Conservation (phyloP, 2,113 vertebrate genomes). For the Coptodon rendalli region DNA sequence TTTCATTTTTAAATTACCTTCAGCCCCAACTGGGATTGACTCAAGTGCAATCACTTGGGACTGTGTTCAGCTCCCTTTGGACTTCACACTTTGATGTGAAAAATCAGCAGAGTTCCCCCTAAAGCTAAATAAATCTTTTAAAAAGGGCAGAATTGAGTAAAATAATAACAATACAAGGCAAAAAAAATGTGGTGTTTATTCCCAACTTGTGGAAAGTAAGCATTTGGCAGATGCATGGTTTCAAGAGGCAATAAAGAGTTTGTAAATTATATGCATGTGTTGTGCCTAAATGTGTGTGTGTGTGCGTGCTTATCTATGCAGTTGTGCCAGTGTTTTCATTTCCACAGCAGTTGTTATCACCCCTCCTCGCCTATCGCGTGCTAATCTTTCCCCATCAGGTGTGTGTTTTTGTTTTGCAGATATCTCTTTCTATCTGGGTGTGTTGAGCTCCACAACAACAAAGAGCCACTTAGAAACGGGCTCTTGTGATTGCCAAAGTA, state of each 20-base stretch:
- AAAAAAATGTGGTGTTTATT: neutral
- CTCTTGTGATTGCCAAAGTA: neutral
- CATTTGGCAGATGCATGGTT: neutral
- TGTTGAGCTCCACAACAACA: conserved; percentile 12
- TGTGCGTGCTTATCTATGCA: neutral
- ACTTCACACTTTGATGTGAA: neutral
- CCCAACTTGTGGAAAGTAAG: neutral
- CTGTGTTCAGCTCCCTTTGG: neutral
- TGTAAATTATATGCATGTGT: neutral
- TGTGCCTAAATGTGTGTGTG: neutral
- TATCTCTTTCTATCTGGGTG: conserved; percentile 25
- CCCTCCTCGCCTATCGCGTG: neutral
- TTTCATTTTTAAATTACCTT: neutral
- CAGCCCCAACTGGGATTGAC: neutral
- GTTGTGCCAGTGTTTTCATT: neutral
- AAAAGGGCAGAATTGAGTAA: neutral
- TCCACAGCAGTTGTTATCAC: conserved; percentile 21
- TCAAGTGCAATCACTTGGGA: neutral
- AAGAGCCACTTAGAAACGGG: conserved; percentile 1
- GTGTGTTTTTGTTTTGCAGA: conserved; percentile 24
- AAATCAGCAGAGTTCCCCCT: neutral
- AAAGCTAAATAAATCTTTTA: neutral
- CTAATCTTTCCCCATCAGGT: conserved; percentile 1
- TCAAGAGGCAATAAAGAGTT: neutral
- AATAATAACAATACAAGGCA: neutral